Percentiles rank a stretch among this genome's conserved stretches.
Conservation (phyloP, 2,888 invertebrate genomes). For the Drosophila hamatofila region DNA sequence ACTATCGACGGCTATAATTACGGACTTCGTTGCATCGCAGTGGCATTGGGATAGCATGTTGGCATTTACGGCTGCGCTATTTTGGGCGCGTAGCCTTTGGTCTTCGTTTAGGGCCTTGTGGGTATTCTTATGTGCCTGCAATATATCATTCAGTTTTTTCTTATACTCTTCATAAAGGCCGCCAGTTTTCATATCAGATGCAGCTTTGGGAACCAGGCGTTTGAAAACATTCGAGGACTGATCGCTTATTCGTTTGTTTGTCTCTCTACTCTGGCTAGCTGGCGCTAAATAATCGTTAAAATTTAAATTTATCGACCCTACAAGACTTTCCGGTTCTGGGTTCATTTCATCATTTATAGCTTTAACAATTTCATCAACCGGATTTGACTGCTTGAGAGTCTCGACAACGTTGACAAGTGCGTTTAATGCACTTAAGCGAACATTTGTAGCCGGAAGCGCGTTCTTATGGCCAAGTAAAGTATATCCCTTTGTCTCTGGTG, state of each 20-base stretch:
- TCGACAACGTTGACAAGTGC: constrained; percentile 53
- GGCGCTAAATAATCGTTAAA: constrained; percentile 3
- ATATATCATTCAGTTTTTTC: constrained; percentile 46
- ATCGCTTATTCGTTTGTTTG: not conserved
- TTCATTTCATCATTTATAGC: constrained; percentile 53
- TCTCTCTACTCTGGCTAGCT: constrained; percentile 3
- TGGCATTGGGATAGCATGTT: constrained; percentile 16
- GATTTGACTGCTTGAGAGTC: constrained; percentile 43
- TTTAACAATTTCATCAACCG: constrained; percentile 50
- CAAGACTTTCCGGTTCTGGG: constrained; percentile 14
- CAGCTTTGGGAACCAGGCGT: constrained; percentile 17
- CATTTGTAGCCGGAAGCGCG: not conserved
- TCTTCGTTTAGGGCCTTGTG: not conserved
- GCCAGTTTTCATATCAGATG: constrained; percentile 37
- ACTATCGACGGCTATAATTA: constrained; percentile 15
- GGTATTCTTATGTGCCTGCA: constrained; percentile 32
- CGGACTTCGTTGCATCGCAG: constrained; percentile 22
- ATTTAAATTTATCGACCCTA: not conserved
- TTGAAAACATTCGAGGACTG: constrained; percentile 25
- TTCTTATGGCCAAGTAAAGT: constrained; percentile 5
- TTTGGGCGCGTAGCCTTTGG: not conserved
- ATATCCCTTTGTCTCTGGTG: not conserved
- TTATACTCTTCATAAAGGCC: constrained; percentile 73
- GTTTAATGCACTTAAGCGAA: constrained; percentile 45
- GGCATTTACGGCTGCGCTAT: not conserved